Base-by-base conservation (phyloP, 2,113 vertebrate species). In the Xerus inauris region DNA sequence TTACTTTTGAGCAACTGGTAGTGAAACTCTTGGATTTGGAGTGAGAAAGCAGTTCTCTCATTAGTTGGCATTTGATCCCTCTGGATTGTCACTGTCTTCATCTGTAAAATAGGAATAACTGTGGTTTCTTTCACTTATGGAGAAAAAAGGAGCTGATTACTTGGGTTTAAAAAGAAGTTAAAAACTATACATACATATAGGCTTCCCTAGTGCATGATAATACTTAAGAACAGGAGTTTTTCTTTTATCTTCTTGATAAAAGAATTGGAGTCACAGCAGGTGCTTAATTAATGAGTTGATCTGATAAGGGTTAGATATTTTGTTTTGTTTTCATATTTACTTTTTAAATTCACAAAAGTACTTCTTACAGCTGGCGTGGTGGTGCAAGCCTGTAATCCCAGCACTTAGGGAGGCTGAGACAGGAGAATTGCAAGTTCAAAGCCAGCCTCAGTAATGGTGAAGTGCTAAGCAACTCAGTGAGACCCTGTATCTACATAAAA, bases 331-430 rank as follows among this genome's bases (percentile, higher is more conserved):
- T n/a, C 11, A 81, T 49, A 91, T 28, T 59, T 35, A 87, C 24
- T 59, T 79, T 94, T 94, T 12, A 47, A 38, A 72, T 77, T 79
- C 89, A 47, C 7, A 79, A 82, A 97, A 81, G 76, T 26, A 69
- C 3, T 81, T 73, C n/a, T n/a, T n/a, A n/a, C n/a, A n/a, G n/a
- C n/a, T n/a, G n/a, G n/a, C n/a, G n/a, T n/a, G n/a, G n/a, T n/a
- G n/a, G n/a, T n/a, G n/a, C n/a, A n/a, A n/a, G n/a, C n/a, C n/a
- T n/a, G n/a, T n/a, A n/a, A n/a, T n/a, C n/a, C n/a, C n/a, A n/a
- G n/a, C n/a, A n/a, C n/a, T n/a, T n/a, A n/a, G n/a, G n/a, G n/a
- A n/a, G n/a, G n/a, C n/a, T n/a, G n/a, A n/a, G n/a, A n/a, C n/a
- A n/a, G n/a, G n/a, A n/a, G n/a, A n/a, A n/a, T n/a, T n/a, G n/a